A percentile compares a stretch with the other conserved stretches of the same genome.
These are phyloP conservation scores for Lindbergichthys nudifrons DNA, from an alignment of 2,797 vertebrate genomes.

Conservation along the genomic window DNA sequence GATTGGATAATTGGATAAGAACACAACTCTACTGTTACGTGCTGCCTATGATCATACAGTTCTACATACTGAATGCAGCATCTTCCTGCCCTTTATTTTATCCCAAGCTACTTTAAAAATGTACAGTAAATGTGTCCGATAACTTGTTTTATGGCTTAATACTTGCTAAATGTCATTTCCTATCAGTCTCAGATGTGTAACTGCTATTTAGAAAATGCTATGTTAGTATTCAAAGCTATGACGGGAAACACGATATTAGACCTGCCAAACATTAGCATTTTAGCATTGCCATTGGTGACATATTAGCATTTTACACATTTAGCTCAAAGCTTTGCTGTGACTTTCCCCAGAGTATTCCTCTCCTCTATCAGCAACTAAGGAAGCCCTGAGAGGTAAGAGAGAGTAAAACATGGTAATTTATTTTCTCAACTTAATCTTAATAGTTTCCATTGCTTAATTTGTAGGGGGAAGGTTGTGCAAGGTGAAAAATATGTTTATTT, in stretches of 20 bases:
- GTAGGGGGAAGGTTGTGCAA: too few species aligned
- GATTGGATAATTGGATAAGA: neutral
- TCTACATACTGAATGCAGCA: neutral
- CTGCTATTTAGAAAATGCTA: neutral
- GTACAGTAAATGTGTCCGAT: too few species aligned
- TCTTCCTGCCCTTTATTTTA: neutral
- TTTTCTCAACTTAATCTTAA: too few species aligned
- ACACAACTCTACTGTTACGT: neutral
- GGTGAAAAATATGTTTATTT: too few species aligned
- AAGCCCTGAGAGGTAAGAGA: too few species aligned
- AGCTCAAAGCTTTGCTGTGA: neutral
- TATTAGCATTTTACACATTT: slow-evolving; percentile 6
- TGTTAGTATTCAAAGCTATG: neutral
- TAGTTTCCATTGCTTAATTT: too few species aligned
- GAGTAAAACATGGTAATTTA: too few species aligned
- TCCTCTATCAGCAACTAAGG: too few species aligned
- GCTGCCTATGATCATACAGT: neutral
- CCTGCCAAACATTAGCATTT: neutral
- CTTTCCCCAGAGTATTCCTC: too few species aligned
- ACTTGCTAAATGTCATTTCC: neutral
- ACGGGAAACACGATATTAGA: neutral
- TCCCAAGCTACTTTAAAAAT: neutral
- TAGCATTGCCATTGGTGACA: neutral
- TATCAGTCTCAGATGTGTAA: neutral
- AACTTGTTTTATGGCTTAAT: too few species aligned